phyloP scores from a whole-genome alignment of 1,140 invertebrate species.

The Laupala kohalensis region DNA sequence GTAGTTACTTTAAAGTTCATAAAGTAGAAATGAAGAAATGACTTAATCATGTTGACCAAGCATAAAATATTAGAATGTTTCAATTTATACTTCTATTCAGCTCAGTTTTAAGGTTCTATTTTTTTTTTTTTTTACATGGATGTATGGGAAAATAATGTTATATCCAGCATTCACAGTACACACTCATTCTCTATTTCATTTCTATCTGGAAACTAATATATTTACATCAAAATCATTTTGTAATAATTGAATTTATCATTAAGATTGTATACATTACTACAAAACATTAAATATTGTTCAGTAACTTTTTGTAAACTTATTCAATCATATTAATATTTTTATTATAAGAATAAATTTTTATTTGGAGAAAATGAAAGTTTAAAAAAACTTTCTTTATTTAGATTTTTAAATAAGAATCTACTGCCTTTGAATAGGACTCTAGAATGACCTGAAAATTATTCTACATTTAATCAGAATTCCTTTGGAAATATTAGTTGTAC shows the following conservation, averaged over 20 bases:
- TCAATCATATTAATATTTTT: not conserved
- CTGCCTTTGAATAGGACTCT: too few species aligned
- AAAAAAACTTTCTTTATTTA: too few species aligned
- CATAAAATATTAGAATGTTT: not conserved
- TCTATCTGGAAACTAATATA: not conserved
- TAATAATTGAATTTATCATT: not conserved
- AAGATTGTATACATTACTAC: not conserved
- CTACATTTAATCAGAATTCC: not conserved
- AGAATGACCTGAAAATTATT: too few species aligned
- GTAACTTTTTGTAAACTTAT: not conserved
- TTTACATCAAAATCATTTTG: not conserved
- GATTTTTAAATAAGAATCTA: too few species aligned
- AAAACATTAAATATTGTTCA: not conserved
- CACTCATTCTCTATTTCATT: not conserved
- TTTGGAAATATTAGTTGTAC: not conserved
- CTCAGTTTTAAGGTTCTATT: too few species aligned
- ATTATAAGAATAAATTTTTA: not conserved
- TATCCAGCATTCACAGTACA: not conserved
- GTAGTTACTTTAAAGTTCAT: too few species aligned
- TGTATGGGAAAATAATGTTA: not conserved
- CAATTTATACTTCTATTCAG: not conserved
- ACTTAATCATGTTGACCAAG: too few species aligned
- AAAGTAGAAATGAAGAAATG: too few species aligned
- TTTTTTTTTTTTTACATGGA: too few species aligned
- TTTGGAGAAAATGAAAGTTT: not conserved